A percentile compares a stretch with the other conserved stretches of the same genome.
These are phyloP conservation scores for Tipula helvola DNA, from an alignment of 2,888 invertebrate genomes.

Conservation along the genomic window DNA sequence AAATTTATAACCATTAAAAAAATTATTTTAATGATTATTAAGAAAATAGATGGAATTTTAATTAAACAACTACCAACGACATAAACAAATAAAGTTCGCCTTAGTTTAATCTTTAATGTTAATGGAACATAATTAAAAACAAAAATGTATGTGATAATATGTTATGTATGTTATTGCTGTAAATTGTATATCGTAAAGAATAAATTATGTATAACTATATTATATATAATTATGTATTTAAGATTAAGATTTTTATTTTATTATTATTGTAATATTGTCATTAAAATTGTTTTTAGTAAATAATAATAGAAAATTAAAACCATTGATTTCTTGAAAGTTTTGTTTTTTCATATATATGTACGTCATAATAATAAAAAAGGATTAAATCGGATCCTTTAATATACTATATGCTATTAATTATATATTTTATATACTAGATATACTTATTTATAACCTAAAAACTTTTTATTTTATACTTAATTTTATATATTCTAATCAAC, in stretches of 20 bases:
- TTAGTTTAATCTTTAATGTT: neutral
- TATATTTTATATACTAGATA: neutral
- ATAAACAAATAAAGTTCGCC: neutral
- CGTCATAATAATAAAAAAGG: neutral
- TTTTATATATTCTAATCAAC: slow-evolving; percentile 4
- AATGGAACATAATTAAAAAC: neutral
- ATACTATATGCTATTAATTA: neutral
- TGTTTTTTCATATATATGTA: neutral
- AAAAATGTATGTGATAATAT: neutral
- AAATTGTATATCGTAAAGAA: neutral
- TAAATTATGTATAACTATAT: neutral
- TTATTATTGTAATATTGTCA: neutral
- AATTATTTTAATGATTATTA: too few relatives aligned
- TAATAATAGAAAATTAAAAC: neutral
- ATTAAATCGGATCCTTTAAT: neutral
- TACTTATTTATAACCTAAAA: neutral
- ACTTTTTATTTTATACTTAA: neutral
- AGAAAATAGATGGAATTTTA: too few relatives aligned
- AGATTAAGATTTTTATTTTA: neutral
- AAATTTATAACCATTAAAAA: too few relatives aligned
- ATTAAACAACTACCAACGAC: too few relatives aligned
- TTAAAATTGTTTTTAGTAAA: neutral
- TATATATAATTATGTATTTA: neutral
- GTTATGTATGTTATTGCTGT: neutral
- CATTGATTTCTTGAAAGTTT: neutral